Conservation (phyloP, 2,888 invertebrate genomes). For the Ganaspis brasiliensis region DNA sequence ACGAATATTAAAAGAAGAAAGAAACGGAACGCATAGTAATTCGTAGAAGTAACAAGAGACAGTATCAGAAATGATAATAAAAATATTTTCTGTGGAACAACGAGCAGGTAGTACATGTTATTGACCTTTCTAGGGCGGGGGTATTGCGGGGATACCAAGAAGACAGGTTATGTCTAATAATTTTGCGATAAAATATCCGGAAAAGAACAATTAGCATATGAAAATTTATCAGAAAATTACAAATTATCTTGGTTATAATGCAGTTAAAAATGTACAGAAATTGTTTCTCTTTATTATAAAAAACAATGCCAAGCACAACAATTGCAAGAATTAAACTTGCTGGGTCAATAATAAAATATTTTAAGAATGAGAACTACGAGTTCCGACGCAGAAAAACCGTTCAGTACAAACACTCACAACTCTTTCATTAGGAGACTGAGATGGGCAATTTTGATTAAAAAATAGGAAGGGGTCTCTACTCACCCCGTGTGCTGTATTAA, state of each 20-base stretch:
- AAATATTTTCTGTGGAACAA: slow-evolving; percentile 20
- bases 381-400: slow-evolving; percentile 54
- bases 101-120: slow-evolving; percentile 61
- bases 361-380: slow-evolving; percentile 66
- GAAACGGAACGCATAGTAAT: not conserved
- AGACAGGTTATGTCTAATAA: slow-evolving; percentile 72
- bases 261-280: not conserved
- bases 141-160: slow-evolving; percentile 45
- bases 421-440: slow-evolving; percentile 16
- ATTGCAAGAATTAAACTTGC: slow-evolving; percentile 5
- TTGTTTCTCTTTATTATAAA: not conserved
- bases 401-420: slow-evolving; percentile 30
- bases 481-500: slow-evolving; percentile 90
- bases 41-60: slow-evolving; percentile 2
- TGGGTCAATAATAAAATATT: slow-evolving; percentile 44
- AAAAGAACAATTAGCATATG: slow-evolving; percentile 29
- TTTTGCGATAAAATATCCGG: slow-evolving; percentile 52
- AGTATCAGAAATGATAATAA: slow-evolving; percentile 18
- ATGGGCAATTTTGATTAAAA: not conserved
- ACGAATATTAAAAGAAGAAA: not conserved
- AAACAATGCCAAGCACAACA: not conserved
- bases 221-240: not conserved
- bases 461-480: slow-evolving; percentile 78
- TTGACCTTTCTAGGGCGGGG: slow-evolving; percentile 69
- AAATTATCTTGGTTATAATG: not conserved